A percentile compares a stretch with the other conserved stretches of the same genome.
Conservation (phyloP, 2,113 vertebrate genomes). For the Lepus europaeus region DNA sequence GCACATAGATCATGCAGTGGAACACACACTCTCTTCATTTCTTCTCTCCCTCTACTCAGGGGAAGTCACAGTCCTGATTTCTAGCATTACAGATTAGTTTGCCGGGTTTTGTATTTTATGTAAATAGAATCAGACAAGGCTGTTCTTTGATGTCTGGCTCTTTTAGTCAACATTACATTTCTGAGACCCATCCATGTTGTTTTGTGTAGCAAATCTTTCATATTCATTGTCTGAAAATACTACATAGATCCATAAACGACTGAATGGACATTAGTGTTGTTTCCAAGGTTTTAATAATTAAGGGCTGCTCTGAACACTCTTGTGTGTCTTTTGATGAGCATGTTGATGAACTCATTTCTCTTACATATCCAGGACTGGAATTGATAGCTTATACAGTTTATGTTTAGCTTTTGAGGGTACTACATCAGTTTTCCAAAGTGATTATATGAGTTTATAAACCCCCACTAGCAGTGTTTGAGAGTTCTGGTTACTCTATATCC, state of each 20-base stretch:
- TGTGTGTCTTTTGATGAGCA: background rate
- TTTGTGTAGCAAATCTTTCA: background rate
- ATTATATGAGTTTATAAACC: background rate
- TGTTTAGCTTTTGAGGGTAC: constrained; percentile 25
- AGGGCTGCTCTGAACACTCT: constrained; percentile 11
- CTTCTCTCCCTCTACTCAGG: background rate
- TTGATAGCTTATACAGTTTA: background rate
- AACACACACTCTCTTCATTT: background rate
- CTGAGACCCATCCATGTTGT: background rate
- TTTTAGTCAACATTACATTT: constrained; percentile 16
- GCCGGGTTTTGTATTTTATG: constrained; percentile 39
- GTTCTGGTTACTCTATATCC: background rate
- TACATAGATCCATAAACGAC: background rate
- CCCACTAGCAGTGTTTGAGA: background rate
- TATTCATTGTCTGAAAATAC: background rate
- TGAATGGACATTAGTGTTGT: background rate
- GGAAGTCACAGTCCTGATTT: background rate
- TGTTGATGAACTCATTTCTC: background rate
- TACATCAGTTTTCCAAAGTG: constrained; percentile 22
- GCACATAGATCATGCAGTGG: background rate
- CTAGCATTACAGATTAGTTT: background rate
- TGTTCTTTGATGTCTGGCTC: constrained; percentile 19
- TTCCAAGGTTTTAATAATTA: constrained; percentile 40
- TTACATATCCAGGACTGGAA: background rate
- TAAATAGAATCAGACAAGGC: background rate